These are phyloP conservation scores for Tuta absoluta DNA, from an alignment of 2,888 invertebrate species.

Conservation along the genomic window DNA sequence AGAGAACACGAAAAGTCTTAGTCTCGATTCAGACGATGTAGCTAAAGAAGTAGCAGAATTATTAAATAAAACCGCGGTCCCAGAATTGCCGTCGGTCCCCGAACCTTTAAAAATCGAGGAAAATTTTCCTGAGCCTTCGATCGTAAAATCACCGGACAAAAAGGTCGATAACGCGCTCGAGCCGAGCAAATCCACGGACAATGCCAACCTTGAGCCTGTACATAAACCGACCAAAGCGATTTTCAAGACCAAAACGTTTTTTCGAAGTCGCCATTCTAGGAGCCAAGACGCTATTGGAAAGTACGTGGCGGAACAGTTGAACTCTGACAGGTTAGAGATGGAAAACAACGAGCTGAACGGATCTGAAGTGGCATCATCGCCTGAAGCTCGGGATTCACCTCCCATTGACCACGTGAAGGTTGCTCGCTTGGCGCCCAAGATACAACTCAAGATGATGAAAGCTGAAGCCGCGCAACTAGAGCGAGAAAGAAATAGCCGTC, in stretches of 20 bases:
- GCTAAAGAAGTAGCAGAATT: conserved; percentile 82
- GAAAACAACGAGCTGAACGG: conserved; percentile 69
- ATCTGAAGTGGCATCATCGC: conserved; percentile 62
- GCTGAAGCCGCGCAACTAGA: conserved; percentile 70
- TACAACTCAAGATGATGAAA: conserved; percentile 77
- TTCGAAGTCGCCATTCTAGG: conserved; percentile 78
- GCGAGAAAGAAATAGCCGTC: conserved; percentile 48
- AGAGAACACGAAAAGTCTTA: conserved; percentile 67
- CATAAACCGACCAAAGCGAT: conserved; percentile 68
- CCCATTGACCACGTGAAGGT: conserved; percentile 80
- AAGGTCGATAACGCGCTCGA: conserved; percentile 47
- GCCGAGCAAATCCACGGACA: conserved; percentile 44
- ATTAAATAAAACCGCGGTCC: conserved; percentile 82
- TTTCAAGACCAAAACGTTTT: conserved; percentile 80
- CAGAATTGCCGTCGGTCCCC: conserved; percentile 80
- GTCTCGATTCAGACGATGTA: conserved; percentile 73
- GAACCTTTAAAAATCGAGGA: conserved; percentile 77
- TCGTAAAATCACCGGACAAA: conserved; percentile 77
- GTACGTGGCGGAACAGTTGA: conserved; percentile 76
- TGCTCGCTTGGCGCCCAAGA: conserved; percentile 77
- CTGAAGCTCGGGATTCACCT: conserved; percentile 67
- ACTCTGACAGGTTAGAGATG: conserved; percentile 71
- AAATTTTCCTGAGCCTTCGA: conserved; percentile 80
- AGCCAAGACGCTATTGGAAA: conserved; percentile 79
- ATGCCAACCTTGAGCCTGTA: conserved; percentile 33